Evolutionary conservation across 2,797 vertebrate species (phyloP), one percentile per base, ranked within the genome.

Genomic region (Chiloscyllium punctatum): DNA sequence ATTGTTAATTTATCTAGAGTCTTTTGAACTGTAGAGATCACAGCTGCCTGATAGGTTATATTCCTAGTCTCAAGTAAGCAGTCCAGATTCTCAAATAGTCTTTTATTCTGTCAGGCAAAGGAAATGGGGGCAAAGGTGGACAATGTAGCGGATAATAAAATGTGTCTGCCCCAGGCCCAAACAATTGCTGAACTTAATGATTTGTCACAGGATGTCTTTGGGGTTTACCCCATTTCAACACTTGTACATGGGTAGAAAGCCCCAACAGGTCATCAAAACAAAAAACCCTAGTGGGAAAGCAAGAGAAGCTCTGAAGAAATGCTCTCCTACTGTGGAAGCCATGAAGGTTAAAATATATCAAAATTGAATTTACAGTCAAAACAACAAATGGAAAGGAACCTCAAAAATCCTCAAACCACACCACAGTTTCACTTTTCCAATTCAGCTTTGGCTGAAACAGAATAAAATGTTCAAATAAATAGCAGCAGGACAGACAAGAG

Each of bases 381-480:
- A 66, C 33, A 57, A 90, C 57, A 37, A 68, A 66, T 37, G 57
- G 51, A 6, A 37, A 91, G 37, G 66, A n/a, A 0, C 57, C 57
- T 33, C 9, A 66, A 91, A 62, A 91, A n/a, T 66, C 53, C 87
- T 62, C 15, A 90, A 62, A 33, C 15, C 13, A 37, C n/a, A 37
- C 66, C 57, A 21, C 5, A 9, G n/a, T 91, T 66, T 91, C 88
- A 91, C 88, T 91, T 91, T 57, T 91, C 57, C 88, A 91, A 91
- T 13, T 91, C 33, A 62, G 33, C 53, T 62, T 90, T 90, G 51
- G 8, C 53, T 57, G 30, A 57, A 33, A 5, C 48, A 53, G 7
- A 88, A 30, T n/a, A 66, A 33, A 13, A n/a, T 79, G 57, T 16
- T 18, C 33, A 33, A 66, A 66, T 66, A n/a, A 62, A 62, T 88